Percentiles rank a stretch among this genome's conserved stretches.
phyloP scores from a whole-genome alignment of 2,797 vertebrate species.

The Ambastaia sidthimunki region DNA sequence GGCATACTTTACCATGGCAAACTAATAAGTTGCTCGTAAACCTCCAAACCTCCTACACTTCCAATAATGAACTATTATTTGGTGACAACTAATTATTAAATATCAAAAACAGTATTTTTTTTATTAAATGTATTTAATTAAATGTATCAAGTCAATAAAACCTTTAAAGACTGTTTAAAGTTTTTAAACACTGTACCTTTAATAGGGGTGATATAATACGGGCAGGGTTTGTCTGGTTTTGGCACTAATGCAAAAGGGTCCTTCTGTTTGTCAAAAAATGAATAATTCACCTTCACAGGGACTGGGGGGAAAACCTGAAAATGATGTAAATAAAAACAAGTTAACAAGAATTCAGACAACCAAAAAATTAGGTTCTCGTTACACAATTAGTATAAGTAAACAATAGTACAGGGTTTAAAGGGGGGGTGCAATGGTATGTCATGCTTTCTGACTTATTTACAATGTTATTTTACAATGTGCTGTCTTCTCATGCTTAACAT shows the following conservation, averaged over 20 bases:
- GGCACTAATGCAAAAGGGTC: constrained; percentile 78
- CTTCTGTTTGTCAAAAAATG: constrained; percentile 77
- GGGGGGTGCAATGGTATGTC: too few species aligned
- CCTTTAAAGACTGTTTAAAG: not conserved
- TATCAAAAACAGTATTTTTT: too few species aligned
- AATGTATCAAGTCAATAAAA: not conserved
- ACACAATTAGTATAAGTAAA: not conserved
- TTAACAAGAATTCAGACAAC: not conserved
- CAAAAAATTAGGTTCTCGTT: not conserved
- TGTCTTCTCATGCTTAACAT: too few species aligned
- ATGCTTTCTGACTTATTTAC: too few species aligned
- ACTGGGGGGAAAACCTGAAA: constrained; percentile 89
- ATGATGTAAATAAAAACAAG: constrained; percentile 9
- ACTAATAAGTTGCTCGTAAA: too few species aligned
- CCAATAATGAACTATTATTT: too few species aligned
- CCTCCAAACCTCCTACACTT: too few species aligned
- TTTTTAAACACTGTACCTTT: constrained; percentile 74
- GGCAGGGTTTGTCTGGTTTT: constrained; percentile 83
- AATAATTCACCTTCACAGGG: constrained; percentile 80
- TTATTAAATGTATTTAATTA: too few species aligned
- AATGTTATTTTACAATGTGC: too few species aligned
- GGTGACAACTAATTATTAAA: too few species aligned
- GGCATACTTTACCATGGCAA: too few species aligned
- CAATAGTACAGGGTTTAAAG: too few species aligned
- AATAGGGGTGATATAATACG: constrained; percentile 86